Evolutionary conservation across 2,888 invertebrate genomes (phyloP).

Genomic region (Eilema sororculum): DNA sequence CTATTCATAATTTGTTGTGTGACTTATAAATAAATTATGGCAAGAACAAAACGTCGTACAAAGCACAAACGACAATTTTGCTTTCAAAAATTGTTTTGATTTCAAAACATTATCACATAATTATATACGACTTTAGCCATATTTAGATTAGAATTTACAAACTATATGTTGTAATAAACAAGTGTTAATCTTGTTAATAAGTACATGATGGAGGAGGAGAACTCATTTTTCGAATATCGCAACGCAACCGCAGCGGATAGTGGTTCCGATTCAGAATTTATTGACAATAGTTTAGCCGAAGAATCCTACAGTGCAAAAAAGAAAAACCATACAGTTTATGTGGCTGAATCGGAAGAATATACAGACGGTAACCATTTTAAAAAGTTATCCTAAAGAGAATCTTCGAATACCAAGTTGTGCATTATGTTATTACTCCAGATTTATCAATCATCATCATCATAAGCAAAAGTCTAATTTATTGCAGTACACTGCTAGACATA

Average conservation of each 20-base stretch:
- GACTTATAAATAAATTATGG: not conserved
- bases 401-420: not conserved
- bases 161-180: conserved; percentile 22
- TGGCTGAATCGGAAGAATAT: conserved; percentile 80
- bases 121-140: conserved; percentile 6
- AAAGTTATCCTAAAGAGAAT: not conserved
- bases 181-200: conserved; percentile 22
- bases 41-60: conserved; percentile 50
- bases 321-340: conserved; percentile 73
- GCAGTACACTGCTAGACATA: not conserved
- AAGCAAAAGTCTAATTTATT: too few relatives aligned
- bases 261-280: conserved; percentile 73
- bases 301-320: conserved; percentile 63
- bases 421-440: not conserved
- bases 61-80: conserved; percentile 55
- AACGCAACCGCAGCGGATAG: conserved; percentile 63
- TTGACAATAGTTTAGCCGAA: conserved; percentile 71
- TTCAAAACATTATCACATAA: not conserved
- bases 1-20: not conserved
- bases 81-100: conserved; percentile 58
- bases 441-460: too few relatives aligned
- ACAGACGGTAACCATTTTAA: conserved; percentile 61
- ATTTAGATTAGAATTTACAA: conserved; percentile 28
- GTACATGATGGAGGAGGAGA: conserved; percentile 67
- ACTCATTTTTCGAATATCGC: conserved; percentile 80